Base-by-base conservation (phyloP, 1,140 invertebrate species). In the Hyposmocoma kahamanoa region DNA sequence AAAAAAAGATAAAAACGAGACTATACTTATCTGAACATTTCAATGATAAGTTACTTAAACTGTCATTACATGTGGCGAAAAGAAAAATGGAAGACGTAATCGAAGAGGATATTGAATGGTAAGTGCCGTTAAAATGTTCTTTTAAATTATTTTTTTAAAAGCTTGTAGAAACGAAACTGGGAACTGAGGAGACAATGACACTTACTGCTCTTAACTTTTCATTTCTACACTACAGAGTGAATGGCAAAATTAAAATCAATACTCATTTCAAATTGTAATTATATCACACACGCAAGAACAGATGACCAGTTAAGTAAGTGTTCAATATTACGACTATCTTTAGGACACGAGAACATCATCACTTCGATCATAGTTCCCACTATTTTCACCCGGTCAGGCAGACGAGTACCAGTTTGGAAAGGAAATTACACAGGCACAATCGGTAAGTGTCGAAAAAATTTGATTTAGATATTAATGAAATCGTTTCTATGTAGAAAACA, bases 391-490 rank as follows among this genome's bases (percentile, higher is more conserved):
- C 75, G 17, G 28, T 45, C 3, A 56, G 68, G 15, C 78, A 75
- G 32, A 60, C 47, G 5, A 70, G 48, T 47, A 77, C 71, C 0
- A 63, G 62, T 1, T 39, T 77, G 19, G 72, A 81, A 47, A 56
- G 74, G 17, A 81, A 75, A 17, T 6, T 26, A 63, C 69, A 77
- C 22, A 59, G 68, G 26, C 63, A 80, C 32, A 72, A 53, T 51
- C 63, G 72, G 73, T 77, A 18, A 41, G 47, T 57, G n/a, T n/a
- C n/a, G n/a, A n/a, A n/a, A n/a, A n/a, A n/a, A n/a, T n/a, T n/a
- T n/a, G n/a, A n/a, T n/a, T n/a, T n/a, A n/a, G n/a, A n/a, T n/a
- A n/a, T n/a, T n/a, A n/a, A n/a, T n/a, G n/a, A n/a, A n/a, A n/a
- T n/a, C n/a, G n/a, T n/a, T n/a, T n/a, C n/a, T n/a, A n/a, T n/a